These are phyloP conservation scores for Prionailurus viverrinus DNA, from an alignment of 2,113 vertebrate species.

Conservation along the genomic window DNA sequence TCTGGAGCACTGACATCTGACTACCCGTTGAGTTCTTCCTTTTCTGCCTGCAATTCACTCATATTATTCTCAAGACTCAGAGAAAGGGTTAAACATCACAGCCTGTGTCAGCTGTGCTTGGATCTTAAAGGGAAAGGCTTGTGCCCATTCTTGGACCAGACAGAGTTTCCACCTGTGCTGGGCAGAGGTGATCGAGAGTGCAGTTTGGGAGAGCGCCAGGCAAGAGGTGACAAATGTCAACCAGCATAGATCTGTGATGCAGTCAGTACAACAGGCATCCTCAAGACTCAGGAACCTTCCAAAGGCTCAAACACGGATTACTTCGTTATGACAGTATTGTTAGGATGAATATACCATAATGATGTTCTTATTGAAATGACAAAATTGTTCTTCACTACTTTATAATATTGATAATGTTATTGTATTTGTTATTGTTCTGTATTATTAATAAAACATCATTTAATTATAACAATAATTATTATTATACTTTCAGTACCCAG, in stretches of 20 bases:
- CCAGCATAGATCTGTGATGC: neutral
- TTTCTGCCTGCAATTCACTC: neutral
- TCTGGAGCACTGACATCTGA: neutral
- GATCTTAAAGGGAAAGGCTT: neutral
- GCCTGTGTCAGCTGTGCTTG: neutral
- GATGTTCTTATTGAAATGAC: neutral
- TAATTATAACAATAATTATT: neutral
- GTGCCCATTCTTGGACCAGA: neutral
- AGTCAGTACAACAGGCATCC: neutral
- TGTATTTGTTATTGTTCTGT: neutral
- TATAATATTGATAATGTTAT: neutral
- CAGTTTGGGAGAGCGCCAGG: neutral
- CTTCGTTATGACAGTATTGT: neutral
- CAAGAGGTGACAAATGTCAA: neutral
- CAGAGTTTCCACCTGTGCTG: neutral
- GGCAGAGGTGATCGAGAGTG: neutral
- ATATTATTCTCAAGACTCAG: neutral
- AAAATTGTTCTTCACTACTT: neutral
- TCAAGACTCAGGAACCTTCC: neutral
- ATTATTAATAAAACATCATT: neutral
- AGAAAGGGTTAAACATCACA: neutral
- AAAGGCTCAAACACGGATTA: neutral
- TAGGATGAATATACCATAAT: neutral
- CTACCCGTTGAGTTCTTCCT: neutral
- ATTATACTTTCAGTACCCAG: neutral